Evolutionary conservation across 2,113 vertebrate species (phyloP), one percentile per base, ranked within the genome.

Genomic region (Elgaria multicarinata): DNA sequence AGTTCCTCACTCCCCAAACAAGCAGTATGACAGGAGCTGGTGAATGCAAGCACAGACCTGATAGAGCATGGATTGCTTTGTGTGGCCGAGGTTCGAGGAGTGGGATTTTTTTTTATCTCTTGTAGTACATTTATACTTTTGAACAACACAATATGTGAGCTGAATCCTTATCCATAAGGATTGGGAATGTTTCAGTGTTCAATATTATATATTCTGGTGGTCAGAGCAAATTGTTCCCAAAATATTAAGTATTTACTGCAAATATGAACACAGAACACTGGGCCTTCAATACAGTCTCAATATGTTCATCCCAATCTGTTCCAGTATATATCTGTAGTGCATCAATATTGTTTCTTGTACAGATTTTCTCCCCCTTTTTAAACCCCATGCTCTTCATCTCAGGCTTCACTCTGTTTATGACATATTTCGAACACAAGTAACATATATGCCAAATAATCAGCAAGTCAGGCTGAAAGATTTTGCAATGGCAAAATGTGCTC

Each of bases 371-470:
- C 28, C 89, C 88, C 79, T 66, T 89, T 90, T 83, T 89, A 90
- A 85, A 62, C 44, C 13, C 3, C 31, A 58, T 91, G 64, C 10
- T 90, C 91, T 87, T 93, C 36, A 28, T n/a, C 94, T 94, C 94
- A 93, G 93, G 92, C 92, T 93, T 92, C 36, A 0, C 77, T 93
- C 87, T 71, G 0, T 83, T 55, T 79, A 86, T 93, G 72, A 58
- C 75, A 89, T 90, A 67, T 69, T 91, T 86, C 69, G 87, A 89
- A 90, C 79, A 46, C 4, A 69, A 84, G n/a, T 67, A 89, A 2
- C 1, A 81, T 77, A 46, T 83, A 74, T 92, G 58, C 50, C 64
- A 87, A 79, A 85, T 64, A 86, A 53, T 76, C 33, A 69, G 55
- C 33, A 80, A 91, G 0, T 18, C 81, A 82, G 50, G 53, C 36